Conservation (phyloP, 2,888 invertebrate genomes). For the Pantelozetes paolii region DNA sequence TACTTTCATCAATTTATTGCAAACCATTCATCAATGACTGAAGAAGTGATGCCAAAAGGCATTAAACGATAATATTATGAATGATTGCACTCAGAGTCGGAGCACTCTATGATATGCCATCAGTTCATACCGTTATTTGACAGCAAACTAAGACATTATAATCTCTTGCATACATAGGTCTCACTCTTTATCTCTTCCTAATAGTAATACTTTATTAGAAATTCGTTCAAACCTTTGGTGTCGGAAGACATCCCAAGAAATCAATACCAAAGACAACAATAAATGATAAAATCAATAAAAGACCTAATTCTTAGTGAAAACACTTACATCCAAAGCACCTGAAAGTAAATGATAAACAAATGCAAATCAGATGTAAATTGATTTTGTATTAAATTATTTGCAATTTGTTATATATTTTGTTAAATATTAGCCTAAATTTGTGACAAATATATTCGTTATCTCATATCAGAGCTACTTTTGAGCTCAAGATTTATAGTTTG, state of each 20-base stretch:
- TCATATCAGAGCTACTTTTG: neutral
- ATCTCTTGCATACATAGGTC: neutral
- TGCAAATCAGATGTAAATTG: neutral
- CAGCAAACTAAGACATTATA: conserved; percentile 17
- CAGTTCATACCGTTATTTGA: neutral
- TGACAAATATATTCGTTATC: neutral
- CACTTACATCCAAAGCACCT: neutral
- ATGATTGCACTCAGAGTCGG: neutral
- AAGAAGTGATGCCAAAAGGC: neutral
- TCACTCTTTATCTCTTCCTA: conserved; percentile 1
- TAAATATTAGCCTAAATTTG: neutral
- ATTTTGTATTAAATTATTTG: neutral
- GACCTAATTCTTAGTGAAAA: neutral
- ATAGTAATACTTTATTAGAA: neutral
- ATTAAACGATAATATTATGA: neutral
- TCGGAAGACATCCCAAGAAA: neutral
- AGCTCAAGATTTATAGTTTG: neutral
- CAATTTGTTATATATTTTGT: neutral
- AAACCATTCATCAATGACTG: conserved; percentile 8
- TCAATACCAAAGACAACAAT: neutral
- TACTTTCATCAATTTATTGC: conserved; percentile 24
- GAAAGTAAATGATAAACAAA: too few species aligned
- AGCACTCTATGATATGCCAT: neutral
- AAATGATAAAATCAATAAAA: neutral
- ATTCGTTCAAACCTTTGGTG: neutral